Evolutionary conservation across 2,113 vertebrate genomes (phyloP).

Genomic region (Salvelinus fontinalis): DNA sequence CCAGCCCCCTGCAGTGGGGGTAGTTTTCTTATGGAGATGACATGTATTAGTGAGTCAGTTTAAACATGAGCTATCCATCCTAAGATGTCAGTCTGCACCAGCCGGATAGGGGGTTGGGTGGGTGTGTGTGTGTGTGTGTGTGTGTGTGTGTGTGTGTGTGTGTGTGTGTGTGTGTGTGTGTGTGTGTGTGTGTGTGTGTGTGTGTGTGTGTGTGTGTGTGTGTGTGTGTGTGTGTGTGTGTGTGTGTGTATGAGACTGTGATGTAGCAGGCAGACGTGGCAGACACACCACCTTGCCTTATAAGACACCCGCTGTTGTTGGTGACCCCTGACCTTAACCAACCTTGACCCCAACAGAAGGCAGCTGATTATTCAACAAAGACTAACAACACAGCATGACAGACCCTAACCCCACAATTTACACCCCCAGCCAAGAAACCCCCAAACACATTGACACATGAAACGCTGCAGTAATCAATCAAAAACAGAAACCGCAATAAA

Average conservation of each 20-base stretch:
- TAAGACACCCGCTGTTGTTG: slow-evolving; percentile 61
- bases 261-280: slow-evolving; percentile 50
- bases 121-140: slow-evolving; percentile 22
- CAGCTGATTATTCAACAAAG: slow-evolving; percentile 61
- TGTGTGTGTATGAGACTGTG: slow-evolving; percentile 48
- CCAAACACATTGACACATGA: slow-evolving; percentile 45
- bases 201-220: slow-evolving; percentile 29
- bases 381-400: slow-evolving; percentile 41
- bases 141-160: slow-evolving; percentile 36
- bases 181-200: slow-evolving; percentile 13
- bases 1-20: not conserved
- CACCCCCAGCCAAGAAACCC: slow-evolving; percentile 18
- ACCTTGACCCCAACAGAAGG: slow-evolving; percentile 77
- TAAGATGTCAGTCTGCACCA: slow-evolving; percentile 52
- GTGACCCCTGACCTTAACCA: slow-evolving; percentile 71
- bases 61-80: slow-evolving; percentile 61
- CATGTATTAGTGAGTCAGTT: slow-evolving; percentile 65
- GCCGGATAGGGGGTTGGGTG: slow-evolving; percentile 53
- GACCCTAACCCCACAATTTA: slow-evolving; percentile 35
- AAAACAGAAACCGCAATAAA: slow-evolving; percentile 46
- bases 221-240: slow-evolving; percentile 8
- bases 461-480: slow-evolving; percentile 47
- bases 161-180: slow-evolving; percentile 41
- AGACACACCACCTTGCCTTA: slow-evolving; percentile 63
- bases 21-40: slow-evolving; percentile 78